phyloP scores from a whole-genome alignment of 2,888 invertebrate genomes.

The Byasa hedistus region DNA sequence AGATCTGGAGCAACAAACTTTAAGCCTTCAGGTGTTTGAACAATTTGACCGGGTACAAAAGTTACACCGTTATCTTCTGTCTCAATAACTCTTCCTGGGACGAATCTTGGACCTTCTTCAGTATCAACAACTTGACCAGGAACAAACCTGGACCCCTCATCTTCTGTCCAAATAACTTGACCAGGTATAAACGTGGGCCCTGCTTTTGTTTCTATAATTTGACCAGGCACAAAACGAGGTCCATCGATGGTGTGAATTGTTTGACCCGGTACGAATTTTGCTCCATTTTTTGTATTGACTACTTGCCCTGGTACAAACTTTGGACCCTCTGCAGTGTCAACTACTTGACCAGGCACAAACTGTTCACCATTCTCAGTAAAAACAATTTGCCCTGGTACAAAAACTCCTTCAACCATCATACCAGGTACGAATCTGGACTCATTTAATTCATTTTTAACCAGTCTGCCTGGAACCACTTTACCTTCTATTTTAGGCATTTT shows the following conservation, averaged over 20 bases:
- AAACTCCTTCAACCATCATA: slow-evolving; percentile 83
- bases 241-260: slow-evolving; percentile 86
- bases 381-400: slow-evolving; percentile 85
- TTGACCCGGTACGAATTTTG: slow-evolving; percentile 85
- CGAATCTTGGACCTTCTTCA: slow-evolving; percentile 84
- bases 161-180: slow-evolving; percentile 84
- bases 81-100: slow-evolving; percentile 86
- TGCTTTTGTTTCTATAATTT: slow-evolving; percentile 86
- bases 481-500: slow-evolving; percentile 75
- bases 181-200: slow-evolving; percentile 89
- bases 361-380: slow-evolving; percentile 85
- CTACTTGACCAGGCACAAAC: slow-evolving; percentile 86
- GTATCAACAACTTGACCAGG: slow-evolving; percentile 87
- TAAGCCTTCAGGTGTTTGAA: slow-evolving; percentile 85
- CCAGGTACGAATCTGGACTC: slow-evolving; percentile 85
- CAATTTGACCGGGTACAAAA: slow-evolving; percentile 89
- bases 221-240: slow-evolving; percentile 87
- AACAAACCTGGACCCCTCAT: slow-evolving; percentile 81
- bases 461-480: slow-evolving; percentile 82
- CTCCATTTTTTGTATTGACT: slow-evolving; percentile 83
- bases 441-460: slow-evolving; percentile 80
- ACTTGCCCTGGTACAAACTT: slow-evolving; percentile 90
- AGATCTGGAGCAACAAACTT: slow-evolving; percentile 85
- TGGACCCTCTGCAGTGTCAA: slow-evolving; percentile 83
- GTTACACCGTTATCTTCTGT: slow-evolving; percentile 85